Evolutionary conservation across 1,140 invertebrate genomes (phyloP).

Genomic region (Temnothorax curvispinosus): DNA sequence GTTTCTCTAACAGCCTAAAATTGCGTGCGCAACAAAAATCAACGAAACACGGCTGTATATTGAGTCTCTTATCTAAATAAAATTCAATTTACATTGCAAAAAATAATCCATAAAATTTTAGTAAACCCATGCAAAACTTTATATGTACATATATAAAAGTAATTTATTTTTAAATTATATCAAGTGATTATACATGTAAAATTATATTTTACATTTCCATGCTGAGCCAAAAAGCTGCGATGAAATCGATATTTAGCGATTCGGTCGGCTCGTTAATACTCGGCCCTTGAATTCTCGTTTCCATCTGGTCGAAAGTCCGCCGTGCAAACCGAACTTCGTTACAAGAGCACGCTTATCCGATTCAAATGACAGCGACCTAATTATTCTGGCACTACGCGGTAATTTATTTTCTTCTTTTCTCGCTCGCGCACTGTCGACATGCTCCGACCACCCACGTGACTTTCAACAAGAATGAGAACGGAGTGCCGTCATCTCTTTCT

Average conservation of each 20-base stretch:
- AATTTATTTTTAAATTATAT: background rate
- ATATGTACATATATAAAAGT: background rate
- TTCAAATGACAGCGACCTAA: constrained; percentile 44
- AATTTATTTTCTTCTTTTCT: background rate
- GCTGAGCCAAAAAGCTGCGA: background rate
- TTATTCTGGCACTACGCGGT: constrained; percentile 21
- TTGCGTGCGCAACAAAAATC: background rate
- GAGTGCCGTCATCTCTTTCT: background rate
- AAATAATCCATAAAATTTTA: background rate
- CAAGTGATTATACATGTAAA: background rate
- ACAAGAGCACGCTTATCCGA: constrained; percentile 26
- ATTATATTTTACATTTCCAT: background rate
- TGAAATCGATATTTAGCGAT: background rate
- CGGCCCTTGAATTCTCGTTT: constrained; percentile 3
- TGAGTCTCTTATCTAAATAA: background rate
- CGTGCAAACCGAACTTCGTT: constrained; percentile 15
- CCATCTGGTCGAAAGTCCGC: background rate
- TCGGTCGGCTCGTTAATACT: constrained; percentile 1
- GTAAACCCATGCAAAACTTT: background rate
- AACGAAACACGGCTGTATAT: background rate
- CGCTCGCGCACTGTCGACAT: background rate
- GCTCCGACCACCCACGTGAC: background rate
- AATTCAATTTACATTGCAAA: background rate
- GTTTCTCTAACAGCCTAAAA: background rate
- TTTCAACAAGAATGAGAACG: constrained; percentile 19